These are phyloP conservation scores for Eulemur coronatus DNA, from an alignment of 2,797 vertebrate species.

Conservation along the genomic window DNA sequence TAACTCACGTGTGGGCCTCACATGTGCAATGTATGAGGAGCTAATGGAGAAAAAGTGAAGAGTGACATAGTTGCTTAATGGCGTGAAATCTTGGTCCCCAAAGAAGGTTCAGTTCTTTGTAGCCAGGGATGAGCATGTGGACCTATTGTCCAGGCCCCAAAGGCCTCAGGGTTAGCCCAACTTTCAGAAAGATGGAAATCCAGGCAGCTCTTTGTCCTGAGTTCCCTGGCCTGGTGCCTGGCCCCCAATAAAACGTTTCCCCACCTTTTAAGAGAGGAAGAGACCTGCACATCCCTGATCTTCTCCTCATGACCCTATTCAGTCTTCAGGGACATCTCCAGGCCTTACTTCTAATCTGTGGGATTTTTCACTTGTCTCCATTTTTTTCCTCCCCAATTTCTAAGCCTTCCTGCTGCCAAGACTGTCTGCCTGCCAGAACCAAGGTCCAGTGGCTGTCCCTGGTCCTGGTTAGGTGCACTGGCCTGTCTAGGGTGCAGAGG, in stretches of 20 bases:
- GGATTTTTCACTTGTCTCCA: not conserved
- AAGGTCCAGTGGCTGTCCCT: not conserved
- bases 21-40: not conserved
- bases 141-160: not conserved
- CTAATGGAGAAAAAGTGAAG: not conserved
- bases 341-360: not conserved
- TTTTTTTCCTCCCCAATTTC: not conserved
- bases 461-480: not conserved
- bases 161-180: not conserved
- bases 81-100: not conserved
- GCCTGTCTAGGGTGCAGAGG: not conserved
- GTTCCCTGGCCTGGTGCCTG: not conserved
- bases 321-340: not conserved
- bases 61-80: not conserved
- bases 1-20: not conserved
- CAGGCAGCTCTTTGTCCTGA: not conserved
- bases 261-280: not conserved
- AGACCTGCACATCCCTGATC: not conserved
- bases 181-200: not conserved
- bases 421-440: not conserved
- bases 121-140: not conserved
- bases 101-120: not conserved
- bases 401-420: not conserved
- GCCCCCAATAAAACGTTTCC: not conserved
- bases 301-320: not conserved